These are phyloP conservation scores for Drosophila serrata DNA, from an alignment of 1,140 invertebrate genomes.

Conservation along the genomic window DNA sequence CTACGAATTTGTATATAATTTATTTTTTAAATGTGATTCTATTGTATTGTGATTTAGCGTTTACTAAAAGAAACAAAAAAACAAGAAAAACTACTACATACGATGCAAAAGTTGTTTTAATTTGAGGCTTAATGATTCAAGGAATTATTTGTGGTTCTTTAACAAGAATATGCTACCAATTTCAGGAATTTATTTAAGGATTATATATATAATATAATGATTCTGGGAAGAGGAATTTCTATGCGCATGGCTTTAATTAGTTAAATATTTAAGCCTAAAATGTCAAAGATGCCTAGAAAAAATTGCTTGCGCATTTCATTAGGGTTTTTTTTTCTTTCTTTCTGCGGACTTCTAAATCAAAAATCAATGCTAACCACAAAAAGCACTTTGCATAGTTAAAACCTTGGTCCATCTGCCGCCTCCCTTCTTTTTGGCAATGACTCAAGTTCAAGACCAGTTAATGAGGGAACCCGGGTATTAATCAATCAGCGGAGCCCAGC, in stretches of 20 bases:
- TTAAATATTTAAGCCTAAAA: conserved; percentile 8
- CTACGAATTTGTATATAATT: conserved; percentile 82
- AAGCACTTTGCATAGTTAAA: conserved; percentile 42
- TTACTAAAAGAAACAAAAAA: conserved; percentile 70
- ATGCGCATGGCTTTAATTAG: conserved; percentile 28
- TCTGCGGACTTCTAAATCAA: conserved; percentile 13
- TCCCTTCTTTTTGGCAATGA: conserved; percentile 29
- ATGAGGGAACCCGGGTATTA: conserved; percentile 41
- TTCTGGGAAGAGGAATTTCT: conserved; percentile 13
- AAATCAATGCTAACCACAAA: conserved; percentile 38
- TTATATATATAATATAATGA: neutral
- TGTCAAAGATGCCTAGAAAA: neutral
- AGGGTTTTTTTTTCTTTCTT: neutral
- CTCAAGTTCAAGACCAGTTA: conserved; percentile 49
- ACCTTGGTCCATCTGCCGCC: conserved; percentile 30
- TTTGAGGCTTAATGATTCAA: neutral
- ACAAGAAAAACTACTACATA: conserved; percentile 47
- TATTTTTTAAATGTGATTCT: conserved; percentile 83
- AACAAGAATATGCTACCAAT: neutral
- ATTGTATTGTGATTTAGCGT: conserved; percentile 81
- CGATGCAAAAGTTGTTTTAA: conserved; percentile 29
- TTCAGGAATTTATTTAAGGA: neutral
- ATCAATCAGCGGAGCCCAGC: conserved; percentile 41
- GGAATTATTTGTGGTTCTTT: conserved; percentile 4
- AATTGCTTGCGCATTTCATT: conserved; percentile 6